A percentile compares a stretch with the other conserved stretches of the same genome.
phyloP scores from a whole-genome alignment of 2,113 vertebrate species.

The Centrocercus urophasianus region DNA sequence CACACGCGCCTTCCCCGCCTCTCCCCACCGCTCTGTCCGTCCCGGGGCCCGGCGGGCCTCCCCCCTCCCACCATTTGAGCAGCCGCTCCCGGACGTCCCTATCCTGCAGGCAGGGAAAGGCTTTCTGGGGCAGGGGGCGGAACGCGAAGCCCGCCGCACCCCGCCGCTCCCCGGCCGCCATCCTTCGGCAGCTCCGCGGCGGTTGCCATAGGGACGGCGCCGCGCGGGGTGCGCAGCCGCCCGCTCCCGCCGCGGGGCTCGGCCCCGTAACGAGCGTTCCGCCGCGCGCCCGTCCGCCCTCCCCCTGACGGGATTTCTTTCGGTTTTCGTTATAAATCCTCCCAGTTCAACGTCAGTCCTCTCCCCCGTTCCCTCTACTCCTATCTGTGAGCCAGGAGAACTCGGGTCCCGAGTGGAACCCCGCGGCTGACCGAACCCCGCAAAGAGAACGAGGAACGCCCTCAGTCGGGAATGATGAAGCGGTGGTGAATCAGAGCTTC shows the following conservation, averaged over 20 bases:
- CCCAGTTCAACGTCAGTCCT: fast-evolving
- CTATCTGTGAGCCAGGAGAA: fast-evolving
- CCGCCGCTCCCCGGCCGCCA: neutral
- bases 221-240: fast-evolving
- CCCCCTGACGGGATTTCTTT: neutral
- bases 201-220: constrained; percentile 53
- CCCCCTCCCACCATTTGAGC: constrained; percentile 78
- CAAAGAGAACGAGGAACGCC: neutral
- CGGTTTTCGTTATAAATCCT: fast-evolving
- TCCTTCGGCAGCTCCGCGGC: neutral
- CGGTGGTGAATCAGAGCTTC: neutral
- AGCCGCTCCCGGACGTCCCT: constrained; percentile 58
- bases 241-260: neutral
- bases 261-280: neutral
- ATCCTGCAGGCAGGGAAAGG: constrained; percentile 64
- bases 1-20: too few species aligned
- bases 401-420: neutral
- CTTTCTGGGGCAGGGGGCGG: constrained; percentile 68
- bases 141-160: constrained; percentile 18
- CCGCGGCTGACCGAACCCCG: fast-evolving
- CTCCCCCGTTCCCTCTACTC: too few species aligned
- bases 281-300: fast-evolving
- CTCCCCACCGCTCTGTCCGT: neutral
- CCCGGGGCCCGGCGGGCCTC: too few species aligned
- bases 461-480: neutral